Evolutionary conservation across 2,113 vertebrate genomes (phyloP), one percentile per base, ranked within the genome.

Genomic region (Ctenodactylus gundi): DNA sequence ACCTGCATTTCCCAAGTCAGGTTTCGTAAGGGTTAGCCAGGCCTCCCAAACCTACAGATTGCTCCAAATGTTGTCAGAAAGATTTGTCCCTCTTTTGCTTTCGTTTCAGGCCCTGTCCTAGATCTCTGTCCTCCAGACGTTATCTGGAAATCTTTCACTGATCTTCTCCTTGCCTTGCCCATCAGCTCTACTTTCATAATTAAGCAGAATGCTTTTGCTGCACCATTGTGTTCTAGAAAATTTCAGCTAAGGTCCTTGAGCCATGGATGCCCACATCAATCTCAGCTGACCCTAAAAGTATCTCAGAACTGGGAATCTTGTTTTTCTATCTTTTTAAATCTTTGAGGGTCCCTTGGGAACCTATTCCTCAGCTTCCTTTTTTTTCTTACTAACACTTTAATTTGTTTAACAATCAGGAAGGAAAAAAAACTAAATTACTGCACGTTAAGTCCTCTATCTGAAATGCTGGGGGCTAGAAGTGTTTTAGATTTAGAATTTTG

Each of bases 341-440:
- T 85, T 89, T 58, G n/a, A 78, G 58, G 39, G 55, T 17, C 21
- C 41, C 36, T 80, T 65, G 25, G 75, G 87, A 88, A 82, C 51
- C 21, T 78, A 51, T 70, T 76, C 67, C 25, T 88, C 36, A 77
- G n/a, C 1, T 25, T 11, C 31, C 25, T 76, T 23, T 67, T 76
- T 64, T 68, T 41, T 27, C 36, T 91, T 83, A 34, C 21, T 72
- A 57, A 62, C 23, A 90, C 55, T 78, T 95, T 72, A 84, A 49
- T 75, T 91, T 64, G 23, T 91, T 58, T 90, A 92, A 87, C 17
- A 70, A 68, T 7, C 68, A 55, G 70, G 70, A 91, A 88, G 51
- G 62, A 62, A 92, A 77, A 68, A 60, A 80, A 85, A 67, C 25
- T 92, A 44, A 91, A 88, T 95, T 93, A 85, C 67, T 83, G 25